These are phyloP conservation scores for Parasteatoda lunata DNA, from an alignment of 2,888 invertebrate species.

Conservation along the genomic window DNA sequence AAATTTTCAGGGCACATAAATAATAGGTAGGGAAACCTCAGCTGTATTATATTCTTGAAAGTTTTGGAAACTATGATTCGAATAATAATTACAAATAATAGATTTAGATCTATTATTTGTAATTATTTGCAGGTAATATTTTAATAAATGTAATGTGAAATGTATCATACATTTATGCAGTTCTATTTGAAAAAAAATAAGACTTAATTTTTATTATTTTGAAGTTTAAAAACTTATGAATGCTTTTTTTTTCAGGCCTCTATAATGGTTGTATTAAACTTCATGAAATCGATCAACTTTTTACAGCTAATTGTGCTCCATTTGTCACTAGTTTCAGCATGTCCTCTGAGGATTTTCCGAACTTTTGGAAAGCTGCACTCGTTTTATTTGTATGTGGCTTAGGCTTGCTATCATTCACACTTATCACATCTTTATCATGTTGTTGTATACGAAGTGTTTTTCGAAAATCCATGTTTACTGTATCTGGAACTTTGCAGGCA, in stretches of 20 bases:
- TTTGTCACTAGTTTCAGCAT: slow-evolving; percentile 73
- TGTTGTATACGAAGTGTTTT: slow-evolving; percentile 86
- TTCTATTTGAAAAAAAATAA: too few species aligned
- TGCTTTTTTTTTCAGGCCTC: slow-evolving; percentile 77
- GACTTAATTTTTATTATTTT: too few species aligned
- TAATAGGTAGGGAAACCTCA: too few species aligned
- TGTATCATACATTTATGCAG: too few species aligned
- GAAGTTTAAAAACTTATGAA: neutral
- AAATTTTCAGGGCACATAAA: too few species aligned
- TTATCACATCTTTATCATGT: slow-evolving; percentile 82
- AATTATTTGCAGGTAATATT: too few species aligned
- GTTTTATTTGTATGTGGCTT: slow-evolving; percentile 84
- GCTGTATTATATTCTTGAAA: too few species aligned
- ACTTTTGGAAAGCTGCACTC: slow-evolving; percentile 83
- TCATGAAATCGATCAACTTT: slow-evolving; percentile 71
- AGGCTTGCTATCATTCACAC: slow-evolving; percentile 82
- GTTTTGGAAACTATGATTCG: too few species aligned
- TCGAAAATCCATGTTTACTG: slow-evolving; percentile 88
- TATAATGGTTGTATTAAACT: slow-evolving; percentile 85
- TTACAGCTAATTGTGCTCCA: slow-evolving; percentile 73
- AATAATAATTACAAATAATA: too few species aligned
- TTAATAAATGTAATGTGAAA: too few species aligned
- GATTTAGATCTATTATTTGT: too few species aligned
- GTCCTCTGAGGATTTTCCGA: slow-evolving; percentile 81
- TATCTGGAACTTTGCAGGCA: slow-evolving; percentile 87